phyloP scores from a whole-genome alignment of 2,888 invertebrate species.

The Troilus luridus region DNA sequence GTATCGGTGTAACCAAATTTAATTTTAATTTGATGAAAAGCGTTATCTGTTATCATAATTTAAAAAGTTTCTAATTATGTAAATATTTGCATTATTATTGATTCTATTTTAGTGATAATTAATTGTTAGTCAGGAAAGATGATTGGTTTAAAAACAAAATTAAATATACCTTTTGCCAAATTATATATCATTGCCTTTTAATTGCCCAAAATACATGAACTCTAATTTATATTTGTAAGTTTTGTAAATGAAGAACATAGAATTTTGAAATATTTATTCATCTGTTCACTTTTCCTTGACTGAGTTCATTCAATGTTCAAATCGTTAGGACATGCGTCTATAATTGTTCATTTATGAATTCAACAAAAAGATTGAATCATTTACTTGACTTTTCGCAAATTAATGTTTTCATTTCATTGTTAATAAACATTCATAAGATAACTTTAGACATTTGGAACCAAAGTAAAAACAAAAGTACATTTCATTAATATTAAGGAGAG shows the following conservation, averaged over 20 bases:
- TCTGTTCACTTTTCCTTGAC: constrained; percentile 1
- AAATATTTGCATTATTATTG: constrained; percentile 23
- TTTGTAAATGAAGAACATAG: background rate
- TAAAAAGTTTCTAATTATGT: background rate
- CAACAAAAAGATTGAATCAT: background rate
- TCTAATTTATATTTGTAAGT: background rate
- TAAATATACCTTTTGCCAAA: background rate
- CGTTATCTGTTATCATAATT: background rate
- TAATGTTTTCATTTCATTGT: background rate
- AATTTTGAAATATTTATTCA: background rate
- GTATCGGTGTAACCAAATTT: constrained; percentile 14
- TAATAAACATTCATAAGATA: constrained; percentile 11
- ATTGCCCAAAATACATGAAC: background rate
- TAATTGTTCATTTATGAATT: constrained; percentile 13
- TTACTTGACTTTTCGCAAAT: background rate
- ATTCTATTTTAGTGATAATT: constrained; percentile 35
- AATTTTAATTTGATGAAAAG: constrained; percentile 24
- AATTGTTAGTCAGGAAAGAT: background rate
- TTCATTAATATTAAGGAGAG: constrained; percentile 51
- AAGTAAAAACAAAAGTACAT: background rate
- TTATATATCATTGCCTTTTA: constrained; percentile 1
- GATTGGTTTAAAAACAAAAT: background rate
- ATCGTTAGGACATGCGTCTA: background rate
- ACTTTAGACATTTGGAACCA: background rate
- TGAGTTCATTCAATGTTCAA: constrained; percentile 15